These are phyloP conservation scores for Halcyon leucocephala DNA, from an alignment of 2,797 vertebrate genomes.

Conservation along the genomic window DNA sequence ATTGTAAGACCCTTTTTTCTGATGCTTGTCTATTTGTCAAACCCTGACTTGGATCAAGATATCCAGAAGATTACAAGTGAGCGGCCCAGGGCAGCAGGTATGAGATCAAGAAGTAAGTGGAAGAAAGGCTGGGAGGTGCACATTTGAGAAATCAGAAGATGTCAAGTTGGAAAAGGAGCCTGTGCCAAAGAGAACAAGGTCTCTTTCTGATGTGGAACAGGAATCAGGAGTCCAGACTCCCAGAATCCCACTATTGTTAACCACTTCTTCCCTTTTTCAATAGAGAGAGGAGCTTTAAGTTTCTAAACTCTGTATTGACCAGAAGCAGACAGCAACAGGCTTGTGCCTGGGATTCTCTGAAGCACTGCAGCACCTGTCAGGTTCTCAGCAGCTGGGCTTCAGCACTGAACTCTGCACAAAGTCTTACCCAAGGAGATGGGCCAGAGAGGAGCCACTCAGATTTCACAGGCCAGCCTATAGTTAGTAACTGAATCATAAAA, in stretches of 20 bases:
- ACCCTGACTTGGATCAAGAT: background rate
- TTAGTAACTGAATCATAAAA: constrained; percentile 1
- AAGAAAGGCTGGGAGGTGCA: background rate
- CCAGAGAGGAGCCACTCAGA: background rate
- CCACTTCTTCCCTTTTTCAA: background rate
- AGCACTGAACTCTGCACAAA: accelerated
- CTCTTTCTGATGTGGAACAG: background rate
- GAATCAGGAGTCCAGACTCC: background rate
- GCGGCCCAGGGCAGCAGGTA: background rate
- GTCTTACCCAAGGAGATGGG: background rate
- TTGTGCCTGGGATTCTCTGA: background rate
- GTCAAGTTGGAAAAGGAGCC: background rate
- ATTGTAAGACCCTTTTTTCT: background rate
- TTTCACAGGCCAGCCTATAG: constrained; percentile 38
- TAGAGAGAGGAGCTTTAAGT: background rate
- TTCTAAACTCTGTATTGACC: background rate
- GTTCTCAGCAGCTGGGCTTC: background rate
- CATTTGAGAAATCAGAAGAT: background rate
- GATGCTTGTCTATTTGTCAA: background rate
- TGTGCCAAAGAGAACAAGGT: background rate
- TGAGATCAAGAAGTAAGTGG: background rate
- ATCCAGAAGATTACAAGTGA: background rate
- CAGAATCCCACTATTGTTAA: background rate
- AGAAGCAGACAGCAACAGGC: background rate
- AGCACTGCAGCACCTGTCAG: background rate